Conservation (phyloP, 35 echinoderm and acorn worm species). For the Apostichopus californicus region DNA sequence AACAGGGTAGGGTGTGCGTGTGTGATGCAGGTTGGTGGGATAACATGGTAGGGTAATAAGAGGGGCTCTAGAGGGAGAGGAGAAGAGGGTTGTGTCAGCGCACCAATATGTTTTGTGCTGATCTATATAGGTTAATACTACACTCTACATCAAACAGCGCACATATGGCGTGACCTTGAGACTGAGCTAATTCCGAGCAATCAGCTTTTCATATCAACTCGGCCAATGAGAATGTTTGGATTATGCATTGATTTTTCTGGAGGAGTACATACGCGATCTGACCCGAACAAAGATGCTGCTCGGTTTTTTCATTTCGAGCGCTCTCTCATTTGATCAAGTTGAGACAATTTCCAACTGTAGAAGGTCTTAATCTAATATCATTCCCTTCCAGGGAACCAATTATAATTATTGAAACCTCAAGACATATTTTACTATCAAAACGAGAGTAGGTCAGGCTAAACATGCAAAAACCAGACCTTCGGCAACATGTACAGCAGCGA, state of each 20-base stretch:
- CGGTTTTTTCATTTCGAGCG: background rate
- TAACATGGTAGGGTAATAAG: too few species aligned
- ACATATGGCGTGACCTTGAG: too few species aligned
- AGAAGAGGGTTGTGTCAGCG: too few species aligned
- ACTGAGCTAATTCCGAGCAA: too few species aligned
- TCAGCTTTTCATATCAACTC: too few species aligned
- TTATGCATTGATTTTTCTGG: background rate
- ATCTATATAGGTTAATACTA: too few species aligned
- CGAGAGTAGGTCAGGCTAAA: background rate
- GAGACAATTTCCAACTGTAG: background rate
- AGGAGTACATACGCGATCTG: background rate
- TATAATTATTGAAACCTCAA: background rate
- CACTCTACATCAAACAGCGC: too few species aligned
- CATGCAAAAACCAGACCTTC: background rate
- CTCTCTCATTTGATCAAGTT: background rate
- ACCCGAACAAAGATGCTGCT: background rate
- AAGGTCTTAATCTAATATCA: background rate
- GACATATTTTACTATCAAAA: slow-evolving; percentile 5
- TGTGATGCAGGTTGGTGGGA: too few species aligned
- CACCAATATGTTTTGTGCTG: too few species aligned
- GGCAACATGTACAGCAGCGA: too few species aligned
- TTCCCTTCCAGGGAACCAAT: background rate
- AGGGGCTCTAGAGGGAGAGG: too few species aligned
- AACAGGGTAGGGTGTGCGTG: too few species aligned
- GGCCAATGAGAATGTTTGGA: background rate